These are phyloP conservation scores for Gasteruption jaculator DNA, from an alignment of 2,888 invertebrate species.

Conservation along the genomic window DNA sequence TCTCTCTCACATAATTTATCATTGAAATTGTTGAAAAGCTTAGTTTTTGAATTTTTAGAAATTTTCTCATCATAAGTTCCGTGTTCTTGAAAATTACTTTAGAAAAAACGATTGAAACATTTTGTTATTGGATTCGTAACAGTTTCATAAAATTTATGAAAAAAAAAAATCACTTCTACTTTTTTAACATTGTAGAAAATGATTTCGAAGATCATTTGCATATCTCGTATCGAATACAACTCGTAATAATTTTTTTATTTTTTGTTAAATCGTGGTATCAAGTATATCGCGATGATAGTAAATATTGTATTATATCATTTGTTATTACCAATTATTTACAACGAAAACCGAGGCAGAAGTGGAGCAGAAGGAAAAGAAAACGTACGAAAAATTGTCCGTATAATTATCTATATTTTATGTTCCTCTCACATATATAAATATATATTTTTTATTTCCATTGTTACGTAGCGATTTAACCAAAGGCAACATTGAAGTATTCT, in stretches of 20 bases:
- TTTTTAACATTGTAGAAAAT: not conserved
- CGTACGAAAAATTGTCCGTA: conserved; percentile 17
- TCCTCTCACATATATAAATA: conserved; percentile 22
- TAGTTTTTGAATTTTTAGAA: no score
- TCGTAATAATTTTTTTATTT: conserved; percentile 26
- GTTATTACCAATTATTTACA: no score
- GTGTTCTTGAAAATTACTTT: no score
- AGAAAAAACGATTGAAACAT: not conserved
- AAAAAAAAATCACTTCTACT: not conserved
- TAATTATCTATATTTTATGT: conserved; percentile 25
- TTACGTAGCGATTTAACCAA: conserved; percentile 36
- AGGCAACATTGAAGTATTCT: conserved; percentile 32
- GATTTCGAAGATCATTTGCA: not conserved
- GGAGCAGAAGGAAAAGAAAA: no score
- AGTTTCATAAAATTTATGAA: not conserved
- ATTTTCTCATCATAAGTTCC: no score
- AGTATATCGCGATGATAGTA: conserved; percentile 29
- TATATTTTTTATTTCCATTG: conserved; percentile 27
- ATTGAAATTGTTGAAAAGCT: no score
- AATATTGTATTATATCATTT: conserved; percentile 24
- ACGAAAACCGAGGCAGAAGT: no score
- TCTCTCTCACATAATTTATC: no score
- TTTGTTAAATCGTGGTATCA: conserved; percentile 38
- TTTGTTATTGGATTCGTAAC: not conserved
- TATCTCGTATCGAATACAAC: not conserved